These are phyloP conservation scores for Caligus rogercresseyi DNA, from an alignment of 1,140 invertebrate species.

Conservation along the genomic window DNA sequence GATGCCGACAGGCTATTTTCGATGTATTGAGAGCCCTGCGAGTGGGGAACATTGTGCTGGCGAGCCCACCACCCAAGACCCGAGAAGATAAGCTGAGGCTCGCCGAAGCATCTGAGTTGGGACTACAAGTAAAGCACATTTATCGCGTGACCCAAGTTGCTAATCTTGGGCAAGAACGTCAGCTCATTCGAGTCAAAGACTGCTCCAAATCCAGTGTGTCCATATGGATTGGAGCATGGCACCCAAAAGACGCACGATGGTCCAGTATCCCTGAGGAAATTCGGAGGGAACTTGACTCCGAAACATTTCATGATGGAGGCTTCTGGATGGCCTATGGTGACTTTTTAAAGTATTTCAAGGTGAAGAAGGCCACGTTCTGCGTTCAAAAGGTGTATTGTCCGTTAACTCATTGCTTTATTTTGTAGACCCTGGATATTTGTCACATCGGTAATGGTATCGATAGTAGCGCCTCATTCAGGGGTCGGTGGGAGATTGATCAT, in stretches of 20 bases:
- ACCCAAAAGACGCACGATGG: slow-evolving; percentile 17
- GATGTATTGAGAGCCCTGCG: slow-evolving; percentile 10
- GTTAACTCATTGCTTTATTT: neutral
- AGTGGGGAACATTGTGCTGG: slow-evolving; percentile 12
- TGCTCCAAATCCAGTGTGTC: slow-evolving; percentile 1
- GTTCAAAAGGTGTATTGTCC: neutral
- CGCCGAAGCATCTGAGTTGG: neutral
- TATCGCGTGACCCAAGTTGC: slow-evolving; percentile 18
- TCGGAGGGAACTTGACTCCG: slow-evolving; percentile 13
- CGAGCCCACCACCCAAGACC: neutral
- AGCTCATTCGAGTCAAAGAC: slow-evolving; percentile 18
- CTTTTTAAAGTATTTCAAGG: slow-evolving; percentile 17
- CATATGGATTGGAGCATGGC: slow-evolving; percentile 14
- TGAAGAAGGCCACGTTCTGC: neutral
- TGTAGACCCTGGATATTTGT: slow-evolving; percentile 12
- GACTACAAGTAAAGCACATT: slow-evolving; percentile 9
- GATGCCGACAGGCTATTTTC: slow-evolving; percentile 11
- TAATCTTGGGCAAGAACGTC: slow-evolving; percentile 12
- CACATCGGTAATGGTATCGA: slow-evolving; percentile 10
- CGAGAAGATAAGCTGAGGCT: neutral
- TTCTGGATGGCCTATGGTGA: slow-evolving; percentile 19
- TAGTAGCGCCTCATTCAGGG: slow-evolving; percentile 2
- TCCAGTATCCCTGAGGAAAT: slow-evolving; percentile 2
- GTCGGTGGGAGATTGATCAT: slow-evolving; percentile 10
- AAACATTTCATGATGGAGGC: slow-evolving; percentile 18